phyloP scores from a whole-genome alignment of 2,797 vertebrate genomes.

The Ctenopoma multispine region DNA sequence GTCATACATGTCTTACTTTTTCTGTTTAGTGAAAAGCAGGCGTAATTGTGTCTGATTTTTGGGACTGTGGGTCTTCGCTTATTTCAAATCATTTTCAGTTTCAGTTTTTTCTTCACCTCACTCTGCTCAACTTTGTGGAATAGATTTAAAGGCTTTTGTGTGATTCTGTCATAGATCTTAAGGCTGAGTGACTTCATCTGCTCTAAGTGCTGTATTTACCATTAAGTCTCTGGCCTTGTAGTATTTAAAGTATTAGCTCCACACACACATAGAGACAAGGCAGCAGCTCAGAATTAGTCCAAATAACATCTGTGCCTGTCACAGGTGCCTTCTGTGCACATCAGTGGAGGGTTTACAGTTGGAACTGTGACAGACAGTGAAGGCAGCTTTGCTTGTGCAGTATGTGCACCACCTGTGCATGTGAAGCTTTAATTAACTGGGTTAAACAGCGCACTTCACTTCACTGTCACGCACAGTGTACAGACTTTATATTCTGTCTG shows the following conservation, averaged over 20 bases:
- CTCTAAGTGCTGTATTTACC: constrained; percentile 48
- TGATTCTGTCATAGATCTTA: constrained; percentile 5
- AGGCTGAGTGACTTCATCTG: constrained; percentile 28
- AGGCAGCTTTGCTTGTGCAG: constrained; percentile 32
- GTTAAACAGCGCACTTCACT: constrained; percentile 28
- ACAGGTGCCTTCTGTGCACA: constrained; percentile 55
- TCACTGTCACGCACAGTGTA: neutral
- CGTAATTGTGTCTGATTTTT: too few species aligned
- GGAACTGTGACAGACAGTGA: constrained; percentile 54
- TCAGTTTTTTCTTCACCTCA: neutral
- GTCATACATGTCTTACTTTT: neutral
- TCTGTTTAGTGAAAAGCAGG: neutral
- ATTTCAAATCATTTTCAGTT: neutral
- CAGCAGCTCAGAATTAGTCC: constrained; percentile 56
- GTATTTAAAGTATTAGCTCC: constrained; percentile 69
- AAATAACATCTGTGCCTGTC: constrained; percentile 72
- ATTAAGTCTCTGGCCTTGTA: constrained; percentile 36
- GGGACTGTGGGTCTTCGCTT: neutral
- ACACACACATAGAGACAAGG: constrained; percentile 18
- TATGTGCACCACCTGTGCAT: constrained; percentile 49
- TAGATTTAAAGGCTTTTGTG: neutral
- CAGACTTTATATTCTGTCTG: constrained; percentile 7
- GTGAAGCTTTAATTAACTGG: constrained; percentile 20
- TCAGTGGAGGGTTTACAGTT: constrained; percentile 58
- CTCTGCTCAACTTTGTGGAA: neutral